A percentile compares a stretch with the other conserved stretches of the same genome.
Evolutionary conservation across 2,113 vertebrate species (phyloP).

Genomic region (Pithys albifrons): DNA sequence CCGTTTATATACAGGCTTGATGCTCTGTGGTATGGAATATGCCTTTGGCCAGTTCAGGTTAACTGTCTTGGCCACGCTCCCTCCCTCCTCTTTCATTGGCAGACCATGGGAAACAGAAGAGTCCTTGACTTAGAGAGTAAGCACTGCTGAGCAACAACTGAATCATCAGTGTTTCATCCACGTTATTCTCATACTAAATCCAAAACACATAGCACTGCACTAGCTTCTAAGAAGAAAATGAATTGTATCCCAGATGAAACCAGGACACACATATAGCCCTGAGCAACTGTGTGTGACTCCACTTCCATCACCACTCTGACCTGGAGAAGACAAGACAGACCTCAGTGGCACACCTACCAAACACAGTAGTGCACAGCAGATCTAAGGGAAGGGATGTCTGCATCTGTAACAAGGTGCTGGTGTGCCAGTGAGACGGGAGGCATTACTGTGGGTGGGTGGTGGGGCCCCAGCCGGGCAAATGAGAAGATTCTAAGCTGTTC

Average conservation of each 20-base stretch:
- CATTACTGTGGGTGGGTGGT: too few relatives aligned
- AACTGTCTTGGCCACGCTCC: neutral
- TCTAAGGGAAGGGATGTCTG: neutral
- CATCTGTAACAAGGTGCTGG: neutral
- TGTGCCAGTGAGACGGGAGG: neutral
- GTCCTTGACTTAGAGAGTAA: neutral
- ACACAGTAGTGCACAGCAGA: neutral
- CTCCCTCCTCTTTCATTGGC: neutral
- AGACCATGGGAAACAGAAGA: neutral
- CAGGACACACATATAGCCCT: accelerated
- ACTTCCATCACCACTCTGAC: neutral
- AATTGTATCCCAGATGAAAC: neutral
- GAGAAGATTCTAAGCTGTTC: slow-evolving; percentile 68
- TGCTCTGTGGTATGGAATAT: neutral
- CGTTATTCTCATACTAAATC: neutral
- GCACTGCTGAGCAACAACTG: neutral
- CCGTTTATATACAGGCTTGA: neutral
- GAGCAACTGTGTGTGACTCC: neutral
- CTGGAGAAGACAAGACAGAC: neutral
- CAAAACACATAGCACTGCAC: neutral
- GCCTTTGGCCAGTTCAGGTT: neutral
- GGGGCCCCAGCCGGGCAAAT: too few relatives aligned
- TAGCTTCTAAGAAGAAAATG: neutral
- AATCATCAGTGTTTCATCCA: neutral
- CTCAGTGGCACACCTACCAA: neutral